Percentiles rank a stretch among this genome's conserved stretches.
Evolutionary conservation across 2,113 vertebrate species (phyloP).

Genomic region (Psittacara wagleri): DNA sequence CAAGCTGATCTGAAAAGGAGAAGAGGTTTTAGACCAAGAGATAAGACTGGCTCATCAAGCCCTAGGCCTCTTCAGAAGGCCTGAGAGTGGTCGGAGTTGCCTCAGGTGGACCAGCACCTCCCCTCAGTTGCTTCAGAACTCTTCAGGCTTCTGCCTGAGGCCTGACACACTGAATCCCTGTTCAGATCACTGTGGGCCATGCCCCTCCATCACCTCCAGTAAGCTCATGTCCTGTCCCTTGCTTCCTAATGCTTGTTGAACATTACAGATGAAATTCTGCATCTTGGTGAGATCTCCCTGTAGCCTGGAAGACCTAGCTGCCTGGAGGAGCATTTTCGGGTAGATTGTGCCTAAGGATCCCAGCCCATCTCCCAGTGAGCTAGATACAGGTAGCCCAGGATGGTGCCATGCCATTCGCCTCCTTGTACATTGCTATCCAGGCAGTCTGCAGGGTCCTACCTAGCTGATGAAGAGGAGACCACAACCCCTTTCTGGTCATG

Average conservation of each 20-base stretch:
- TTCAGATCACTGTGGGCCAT: background rate
- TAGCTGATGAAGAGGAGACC: background rate
- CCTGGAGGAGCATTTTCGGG: background rate
- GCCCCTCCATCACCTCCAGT: background rate
- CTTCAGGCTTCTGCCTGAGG: background rate
- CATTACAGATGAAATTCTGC: background rate
- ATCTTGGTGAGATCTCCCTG: background rate
- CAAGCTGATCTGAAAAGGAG: background rate
- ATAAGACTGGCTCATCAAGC: background rate
- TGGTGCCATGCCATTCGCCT: background rate
- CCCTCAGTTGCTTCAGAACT: background rate
- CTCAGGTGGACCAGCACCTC: fast-evolving
- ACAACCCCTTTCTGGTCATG: background rate
- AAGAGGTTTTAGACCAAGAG: background rate
- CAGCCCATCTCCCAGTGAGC: background rate
- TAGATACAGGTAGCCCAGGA: background rate
- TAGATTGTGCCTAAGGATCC: background rate
- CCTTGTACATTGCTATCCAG: background rate
- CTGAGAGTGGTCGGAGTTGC: background rate
- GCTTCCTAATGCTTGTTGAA: background rate
- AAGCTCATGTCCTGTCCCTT: background rate
- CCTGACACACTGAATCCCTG: background rate
- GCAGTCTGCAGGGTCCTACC: background rate
- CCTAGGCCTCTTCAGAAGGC: background rate
- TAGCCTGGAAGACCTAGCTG: background rate